phyloP scores from a whole-genome alignment of 2,888 invertebrate genomes.

The Automeris io region DNA sequence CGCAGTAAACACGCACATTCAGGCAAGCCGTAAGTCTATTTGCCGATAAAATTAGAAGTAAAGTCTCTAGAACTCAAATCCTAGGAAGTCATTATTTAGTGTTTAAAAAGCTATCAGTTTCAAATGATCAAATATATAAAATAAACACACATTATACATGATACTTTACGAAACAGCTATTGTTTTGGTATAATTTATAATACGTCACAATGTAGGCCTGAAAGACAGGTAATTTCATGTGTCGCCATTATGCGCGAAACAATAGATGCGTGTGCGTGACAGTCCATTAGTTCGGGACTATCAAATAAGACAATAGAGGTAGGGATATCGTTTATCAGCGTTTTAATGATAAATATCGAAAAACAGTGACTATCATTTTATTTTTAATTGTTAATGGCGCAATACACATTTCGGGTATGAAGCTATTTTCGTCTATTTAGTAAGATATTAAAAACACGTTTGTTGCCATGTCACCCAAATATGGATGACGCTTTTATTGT shows the following conservation, averaged over 20 bases:
- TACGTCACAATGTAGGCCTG: slow-evolving; percentile 37
- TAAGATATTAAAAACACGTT: too few species aligned
- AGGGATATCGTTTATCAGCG: slow-evolving; percentile 8
- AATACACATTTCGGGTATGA: too few species aligned
- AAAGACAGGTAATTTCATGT: slow-evolving; percentile 64
- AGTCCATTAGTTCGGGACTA: slow-evolving; percentile 54
- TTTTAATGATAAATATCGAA: slow-evolving; percentile 25
- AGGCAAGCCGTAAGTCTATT: too few species aligned
- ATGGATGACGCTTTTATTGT: too few species aligned
- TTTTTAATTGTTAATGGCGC: too few species aligned
- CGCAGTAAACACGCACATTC: too few species aligned
- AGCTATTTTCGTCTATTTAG: too few species aligned
- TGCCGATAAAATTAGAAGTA: too few species aligned
- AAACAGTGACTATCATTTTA: slow-evolving; percentile 21
- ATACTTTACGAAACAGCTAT: slow-evolving; percentile 10
- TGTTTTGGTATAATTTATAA: slow-evolving; percentile 45
- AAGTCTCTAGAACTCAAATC: too few species aligned
- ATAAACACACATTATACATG: slow-evolving; percentile 4
- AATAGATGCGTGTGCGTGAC: slow-evolving; percentile 58
- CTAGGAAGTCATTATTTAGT: background rate
- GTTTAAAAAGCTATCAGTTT: too few species aligned
- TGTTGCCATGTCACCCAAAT: too few species aligned
- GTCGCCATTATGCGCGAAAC: slow-evolving; percentile 52
- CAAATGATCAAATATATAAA: too few species aligned
- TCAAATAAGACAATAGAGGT: slow-evolving; percentile 37